Evolutionary conservation across 2,888 invertebrate genomes (phyloP).

Genomic region (Polia nebulosa): DNA sequence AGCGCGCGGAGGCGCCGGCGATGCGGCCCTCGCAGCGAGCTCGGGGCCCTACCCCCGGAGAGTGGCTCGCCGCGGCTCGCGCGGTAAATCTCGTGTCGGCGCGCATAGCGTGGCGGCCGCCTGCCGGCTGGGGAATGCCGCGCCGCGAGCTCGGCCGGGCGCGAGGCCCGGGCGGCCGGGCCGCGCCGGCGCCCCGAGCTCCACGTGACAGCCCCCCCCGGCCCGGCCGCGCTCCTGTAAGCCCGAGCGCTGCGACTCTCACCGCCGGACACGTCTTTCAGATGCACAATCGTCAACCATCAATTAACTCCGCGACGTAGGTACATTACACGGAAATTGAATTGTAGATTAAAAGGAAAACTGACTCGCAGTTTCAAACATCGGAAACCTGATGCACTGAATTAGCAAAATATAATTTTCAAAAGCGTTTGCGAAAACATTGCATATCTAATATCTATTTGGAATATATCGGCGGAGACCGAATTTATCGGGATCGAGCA

Average conservation of each 20-base stretch:
- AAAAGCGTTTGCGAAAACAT: constrained; percentile 18
- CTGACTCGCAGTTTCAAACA: constrained; percentile 55
- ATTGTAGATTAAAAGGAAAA: constrained; percentile 70
- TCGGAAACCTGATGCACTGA: constrained; percentile 25
- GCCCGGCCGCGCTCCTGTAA: constrained; percentile 52
- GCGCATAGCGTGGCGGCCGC: constrained; percentile 84
- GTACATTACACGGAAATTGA: constrained; percentile 72
- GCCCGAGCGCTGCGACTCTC: constrained; percentile 66
- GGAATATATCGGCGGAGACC: background rate
- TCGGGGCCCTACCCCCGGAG: constrained; percentile 81
- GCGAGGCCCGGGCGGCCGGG: constrained; percentile 84
- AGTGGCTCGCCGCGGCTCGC: constrained; percentile 82
- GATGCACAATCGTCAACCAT: constrained; percentile 87
- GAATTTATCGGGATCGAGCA: constrained; percentile 4
- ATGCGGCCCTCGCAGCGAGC: constrained; percentile 85
- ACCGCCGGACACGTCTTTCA: constrained; percentile 83
- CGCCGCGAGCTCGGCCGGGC: constrained; percentile 81
- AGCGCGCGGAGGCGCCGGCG: constrained; percentile 84
- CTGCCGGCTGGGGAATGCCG: constrained; percentile 87
- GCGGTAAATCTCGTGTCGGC: constrained; percentile 78
- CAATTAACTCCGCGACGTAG: constrained; percentile 79
- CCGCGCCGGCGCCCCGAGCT: constrained; percentile 87
- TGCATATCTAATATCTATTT: constrained; percentile 5
- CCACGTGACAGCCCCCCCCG: constrained; percentile 81
- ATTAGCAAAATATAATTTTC: constrained; percentile 17